Conservation (phyloP, 2,888 invertebrate genomes). For the Lasioglossum lativentre region DNA sequence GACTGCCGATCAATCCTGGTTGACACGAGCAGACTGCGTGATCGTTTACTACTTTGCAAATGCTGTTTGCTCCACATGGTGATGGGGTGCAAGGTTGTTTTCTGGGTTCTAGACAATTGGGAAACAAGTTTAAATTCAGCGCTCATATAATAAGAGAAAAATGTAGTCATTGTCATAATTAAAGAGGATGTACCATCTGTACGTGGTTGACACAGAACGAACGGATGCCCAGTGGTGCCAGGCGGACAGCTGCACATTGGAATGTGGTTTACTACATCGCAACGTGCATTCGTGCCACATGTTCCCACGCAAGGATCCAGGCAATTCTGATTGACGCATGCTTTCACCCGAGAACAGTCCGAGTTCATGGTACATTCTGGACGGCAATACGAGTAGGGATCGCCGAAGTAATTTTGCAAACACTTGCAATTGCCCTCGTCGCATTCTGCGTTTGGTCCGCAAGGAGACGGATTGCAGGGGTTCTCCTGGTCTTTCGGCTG, state of each 20-base stretch:
- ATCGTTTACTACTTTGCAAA: slow-evolving; percentile 89
- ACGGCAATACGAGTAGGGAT: slow-evolving; percentile 89
- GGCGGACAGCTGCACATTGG: slow-evolving; percentile 90
- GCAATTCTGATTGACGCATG: slow-evolving; percentile 90
- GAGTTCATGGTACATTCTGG: slow-evolving; percentile 91
- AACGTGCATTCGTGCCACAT: slow-evolving; percentile 90
- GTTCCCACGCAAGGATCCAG: slow-evolving; percentile 91
- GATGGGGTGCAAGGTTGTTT: slow-evolving; percentile 89
- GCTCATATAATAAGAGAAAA: not conserved
- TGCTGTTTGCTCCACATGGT: slow-evolving; percentile 92
- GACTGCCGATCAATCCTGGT: slow-evolving; percentile 90
- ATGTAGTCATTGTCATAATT: not conserved
- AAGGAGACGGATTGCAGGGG: slow-evolving; percentile 90
- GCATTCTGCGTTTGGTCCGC: slow-evolving; percentile 86
- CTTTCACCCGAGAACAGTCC: slow-evolving; percentile 89
- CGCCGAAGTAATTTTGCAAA: slow-evolving; percentile 89
- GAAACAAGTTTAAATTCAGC: not conserved
- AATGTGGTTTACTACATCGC: slow-evolving; percentile 91
- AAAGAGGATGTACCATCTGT: slow-evolving; percentile 72
- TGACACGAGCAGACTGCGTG: slow-evolving; percentile 91
- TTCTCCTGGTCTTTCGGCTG: slow-evolving; percentile 84
- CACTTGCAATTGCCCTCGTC: slow-evolving; percentile 88
- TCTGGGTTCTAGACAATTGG: slow-evolving; percentile 46
- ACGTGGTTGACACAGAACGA: slow-evolving; percentile 87
- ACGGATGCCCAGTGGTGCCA: slow-evolving; percentile 90